Evolutionary conservation across 2,797 vertebrate genomes (phyloP).

Genomic region (Spheniscus humboldti): DNA sequence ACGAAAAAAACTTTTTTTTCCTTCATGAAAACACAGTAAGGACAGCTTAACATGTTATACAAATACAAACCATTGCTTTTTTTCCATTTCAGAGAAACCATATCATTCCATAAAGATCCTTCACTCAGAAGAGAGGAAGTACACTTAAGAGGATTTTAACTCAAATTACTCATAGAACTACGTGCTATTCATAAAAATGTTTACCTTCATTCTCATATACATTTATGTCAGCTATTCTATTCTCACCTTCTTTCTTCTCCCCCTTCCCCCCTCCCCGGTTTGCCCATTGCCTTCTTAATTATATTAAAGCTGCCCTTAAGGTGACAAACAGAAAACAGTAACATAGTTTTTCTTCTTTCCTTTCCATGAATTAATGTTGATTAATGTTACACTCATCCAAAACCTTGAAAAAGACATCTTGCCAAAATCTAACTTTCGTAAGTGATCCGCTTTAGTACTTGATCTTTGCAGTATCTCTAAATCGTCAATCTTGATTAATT

Average conservation of each 20-base stretch:
- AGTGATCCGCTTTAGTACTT: background rate
- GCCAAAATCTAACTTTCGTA: background rate
- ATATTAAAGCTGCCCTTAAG: background rate
- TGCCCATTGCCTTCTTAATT: background rate
- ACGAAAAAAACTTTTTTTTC: background rate
- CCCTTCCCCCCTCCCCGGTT: background rate
- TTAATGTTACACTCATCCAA: background rate
- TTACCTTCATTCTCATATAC: background rate
- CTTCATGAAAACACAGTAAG: background rate
- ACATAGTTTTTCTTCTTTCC: background rate
- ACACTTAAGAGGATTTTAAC: background rate
- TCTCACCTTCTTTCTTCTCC: background rate
- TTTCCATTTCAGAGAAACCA: background rate
- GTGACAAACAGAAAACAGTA: background rate
- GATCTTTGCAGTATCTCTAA: background rate
- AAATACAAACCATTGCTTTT: background rate
- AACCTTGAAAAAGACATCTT: background rate
- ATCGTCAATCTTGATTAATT: background rate
- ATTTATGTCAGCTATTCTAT: background rate
- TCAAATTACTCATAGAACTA: background rate
- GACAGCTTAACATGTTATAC: background rate
- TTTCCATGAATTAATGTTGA: background rate
- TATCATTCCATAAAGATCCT: background rate
- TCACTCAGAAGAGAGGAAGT: background rate
- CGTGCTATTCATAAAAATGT: background rate